phyloP scores from a whole-genome alignment of 2,888 invertebrate species.

The Rotaria magnacalcarata region DNA sequence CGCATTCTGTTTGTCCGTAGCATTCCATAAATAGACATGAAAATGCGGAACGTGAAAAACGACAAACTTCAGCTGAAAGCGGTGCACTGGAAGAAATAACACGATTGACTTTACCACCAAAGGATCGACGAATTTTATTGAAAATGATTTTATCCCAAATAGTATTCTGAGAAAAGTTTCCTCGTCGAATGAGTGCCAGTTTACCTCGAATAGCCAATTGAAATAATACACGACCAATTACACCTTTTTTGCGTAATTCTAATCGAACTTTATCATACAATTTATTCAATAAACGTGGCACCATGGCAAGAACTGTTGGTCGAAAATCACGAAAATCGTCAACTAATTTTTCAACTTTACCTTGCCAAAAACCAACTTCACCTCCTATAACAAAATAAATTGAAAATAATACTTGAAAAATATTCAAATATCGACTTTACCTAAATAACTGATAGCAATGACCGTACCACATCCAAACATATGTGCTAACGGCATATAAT shows the following conservation, averaged over 20 bases:
- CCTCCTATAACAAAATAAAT: constrained; percentile 64
- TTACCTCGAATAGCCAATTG: constrained; percentile 83
- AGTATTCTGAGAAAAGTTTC: constrained; percentile 78
- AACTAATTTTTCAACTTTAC: constrained; percentile 53
- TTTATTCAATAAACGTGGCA: constrained; percentile 87
- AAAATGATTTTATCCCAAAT: constrained; percentile 89
- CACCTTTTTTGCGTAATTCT: constrained; percentile 10
- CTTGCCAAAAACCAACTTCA: constrained; percentile 61
- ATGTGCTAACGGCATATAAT: constrained; percentile 91
- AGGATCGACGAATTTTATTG: constrained; percentile 81
- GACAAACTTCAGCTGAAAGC: constrained; percentile 75
- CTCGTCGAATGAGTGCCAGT: constrained; percentile 71
- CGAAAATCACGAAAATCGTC: constrained; percentile 54
- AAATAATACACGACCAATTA: constrained; percentile 64
- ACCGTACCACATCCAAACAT: constrained; percentile 77
- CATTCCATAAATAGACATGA: constrained; percentile 57
- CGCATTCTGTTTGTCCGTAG: constrained; percentile 61
- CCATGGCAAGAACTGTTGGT: constrained; percentile 82
- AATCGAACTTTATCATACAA: constrained; percentile 75
- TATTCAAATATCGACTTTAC: neutral
- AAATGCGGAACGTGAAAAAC: constrained; percentile 56
- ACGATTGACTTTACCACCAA: constrained; percentile 82
- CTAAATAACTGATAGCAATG: neutral
- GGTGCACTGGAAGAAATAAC: constrained; percentile 93
- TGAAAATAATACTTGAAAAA: too few species aligned